Evolutionary conservation across 2,888 invertebrate species (phyloP).

Genomic region (Polydrusus tereticollis): DNA sequence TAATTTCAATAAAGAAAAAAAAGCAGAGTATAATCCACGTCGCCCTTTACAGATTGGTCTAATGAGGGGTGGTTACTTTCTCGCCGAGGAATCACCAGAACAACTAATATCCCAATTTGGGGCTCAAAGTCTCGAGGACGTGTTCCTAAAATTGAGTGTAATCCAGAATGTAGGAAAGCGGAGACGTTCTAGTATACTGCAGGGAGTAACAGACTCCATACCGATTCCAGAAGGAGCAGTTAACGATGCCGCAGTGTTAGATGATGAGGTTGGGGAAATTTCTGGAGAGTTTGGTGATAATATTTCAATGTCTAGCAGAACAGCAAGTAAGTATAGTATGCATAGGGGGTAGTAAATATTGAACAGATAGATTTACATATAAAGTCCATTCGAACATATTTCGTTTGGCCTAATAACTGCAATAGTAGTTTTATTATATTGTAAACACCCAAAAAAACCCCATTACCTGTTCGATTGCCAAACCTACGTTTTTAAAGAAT

Average conservation of each 20-base stretch:
- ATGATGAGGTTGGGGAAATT: constrained; percentile 81
- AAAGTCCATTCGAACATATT: no score
- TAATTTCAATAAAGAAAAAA: no score
- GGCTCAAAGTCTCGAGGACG: constrained; percentile 82
- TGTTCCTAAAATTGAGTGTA: constrained; percentile 84
- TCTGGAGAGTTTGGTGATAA: constrained; percentile 91
- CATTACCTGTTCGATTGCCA: no score
- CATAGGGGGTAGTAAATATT: neutral
- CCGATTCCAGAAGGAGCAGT: constrained; percentile 75
- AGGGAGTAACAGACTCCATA: constrained; percentile 79
- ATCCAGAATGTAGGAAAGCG: constrained; percentile 86
- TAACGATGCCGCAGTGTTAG: constrained; percentile 71
- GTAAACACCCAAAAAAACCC: no score
- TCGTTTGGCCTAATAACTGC: no score
- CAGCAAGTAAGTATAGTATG: constrained; percentile 59
- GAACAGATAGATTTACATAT: no score
- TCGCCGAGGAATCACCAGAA: constrained; percentile 87
- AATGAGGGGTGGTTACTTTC: constrained; percentile 85
- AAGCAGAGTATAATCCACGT: neutral
- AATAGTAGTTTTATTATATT: no score
- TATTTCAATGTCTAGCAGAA: constrained; percentile 81
- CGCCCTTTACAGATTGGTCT: constrained; percentile 78
- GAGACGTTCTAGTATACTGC: constrained; percentile 83
- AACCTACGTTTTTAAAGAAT: no score
- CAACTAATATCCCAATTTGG: constrained; percentile 79